Base-by-base conservation (phyloP, 2,888 invertebrate genomes). In the Stegophylla sp. region DNA sequence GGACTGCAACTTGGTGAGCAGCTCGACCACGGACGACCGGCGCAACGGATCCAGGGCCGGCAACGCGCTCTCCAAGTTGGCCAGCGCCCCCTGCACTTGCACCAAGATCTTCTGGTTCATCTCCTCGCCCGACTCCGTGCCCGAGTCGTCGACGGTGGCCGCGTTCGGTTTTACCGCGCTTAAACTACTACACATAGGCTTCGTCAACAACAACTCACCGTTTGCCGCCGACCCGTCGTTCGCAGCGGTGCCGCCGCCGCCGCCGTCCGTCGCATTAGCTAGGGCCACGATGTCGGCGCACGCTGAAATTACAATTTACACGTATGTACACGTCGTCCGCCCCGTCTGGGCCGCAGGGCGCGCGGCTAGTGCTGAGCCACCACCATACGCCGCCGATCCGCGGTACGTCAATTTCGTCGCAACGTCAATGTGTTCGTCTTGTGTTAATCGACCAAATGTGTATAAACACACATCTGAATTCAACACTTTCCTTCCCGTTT, bases 81-180 rank as follows among this genome's bases (percentile, higher is more conserved):
- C 90, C 48, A 95, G 88, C 43, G 94, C 93, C 84, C 91, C 90
- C 82, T 93, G 92, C 82, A 94, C 92, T 86, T 95, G 95, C 41
- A 90, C 90, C 63, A 93, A 88, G 12, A 93, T 89, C 56, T 91
- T 90, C 83, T 91, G 91, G 84, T 85, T 89, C 83, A 89, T 66
- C 86, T 92, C 92, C 86, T 92, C 92, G 72, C 92, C 91, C 83
- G 91, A 91, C 86, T 91, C 91, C 41, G 91, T 90, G 82, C 91
- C 91, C 72, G 91, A 91, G 86, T 91, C 91, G 84, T 90, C 89
- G 82, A 89, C 85, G 83, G 61, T 83, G 64, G 82, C 82, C 51
- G 81, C 71, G 48, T 71, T 71, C 23, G 51, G 59, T 51, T 71
- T 79, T 48, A 71, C 20, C n/a, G n/a, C n/a, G 51, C n/a, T 71